Base-by-base conservation (phyloP, 2,113 vertebrate genomes). In the Myrmophylax atrothorax region DNA sequence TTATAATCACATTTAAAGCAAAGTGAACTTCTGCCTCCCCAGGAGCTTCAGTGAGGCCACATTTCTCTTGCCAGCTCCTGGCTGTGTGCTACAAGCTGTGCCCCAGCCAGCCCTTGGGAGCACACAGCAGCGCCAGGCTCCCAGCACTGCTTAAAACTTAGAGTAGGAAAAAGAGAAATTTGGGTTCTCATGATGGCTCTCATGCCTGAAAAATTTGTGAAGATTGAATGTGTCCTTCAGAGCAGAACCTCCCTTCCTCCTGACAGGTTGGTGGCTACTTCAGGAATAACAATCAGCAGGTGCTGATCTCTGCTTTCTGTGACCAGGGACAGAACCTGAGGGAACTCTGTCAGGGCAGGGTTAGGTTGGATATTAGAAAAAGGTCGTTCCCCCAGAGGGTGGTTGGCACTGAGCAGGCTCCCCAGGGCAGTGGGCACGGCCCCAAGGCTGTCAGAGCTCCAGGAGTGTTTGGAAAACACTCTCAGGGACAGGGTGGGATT, bases 391-490 rank as follows among this genome's bases (percentile, higher is more conserved):
- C 38, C 12, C 67, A 66, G 50, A 28, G 25, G 35, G 22, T 66
- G 26, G 50, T 26, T n/a, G 49, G 67, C 50, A 80, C 67, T 58
- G 85, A 6, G 14, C 50, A 64, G 42, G 31, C 26, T 66, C 31
- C 59, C 68, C 50, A 66, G 59, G 59, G 67, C 64, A 52, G 42
- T 44, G 50, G 12, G 2, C 50, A 35, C 5, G 0, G 59, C 42
- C 35, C 50, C 5, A 0, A 16, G 50, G 42, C 59, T 88, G 59
- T 25, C 68, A 80, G 35, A 80, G 42, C 58, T 58, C 25, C 42
- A 50, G 50, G 26, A 58, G 26, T 0, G 1, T 6, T 58, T 73
- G 67, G 67, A 6, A 12, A 40, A 0, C 0, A 0, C 9, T 42
- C 0, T 1, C 67, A 58, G 50, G 44, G 9, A 0, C 33, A 59